Percentiles rank a stretch among this genome's conserved stretches.
These are phyloP conservation scores for Papilio polyxenes DNA, from an alignment of 1,140 invertebrate genomes.

Conservation along the genomic window DNA sequence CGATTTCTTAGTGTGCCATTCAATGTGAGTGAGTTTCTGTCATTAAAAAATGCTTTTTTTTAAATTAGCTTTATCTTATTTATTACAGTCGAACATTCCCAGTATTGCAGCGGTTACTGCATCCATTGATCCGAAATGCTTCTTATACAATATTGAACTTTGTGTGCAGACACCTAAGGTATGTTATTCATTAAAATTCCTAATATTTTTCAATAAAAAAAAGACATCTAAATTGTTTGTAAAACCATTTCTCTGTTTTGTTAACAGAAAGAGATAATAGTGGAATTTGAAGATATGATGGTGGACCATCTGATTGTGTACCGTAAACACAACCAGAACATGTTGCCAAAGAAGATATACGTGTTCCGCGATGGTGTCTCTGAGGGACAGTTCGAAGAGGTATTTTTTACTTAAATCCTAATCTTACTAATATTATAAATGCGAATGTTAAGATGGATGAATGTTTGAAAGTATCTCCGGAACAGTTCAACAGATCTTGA, in stretches of 20 bases:
- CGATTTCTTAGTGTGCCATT: too few species aligned
- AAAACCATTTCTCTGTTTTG: conserved; percentile 16
- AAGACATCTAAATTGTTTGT: too few species aligned
- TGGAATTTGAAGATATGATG: conserved; percentile 87
- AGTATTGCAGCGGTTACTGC: conserved; percentile 93
- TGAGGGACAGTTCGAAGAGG: conserved; percentile 90
- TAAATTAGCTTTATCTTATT: conserved; percentile 13
- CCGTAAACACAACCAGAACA: conserved; percentile 43
- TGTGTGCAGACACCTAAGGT: conserved; percentile 84
- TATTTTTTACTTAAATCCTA: conserved; percentile 53
- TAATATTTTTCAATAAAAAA: too few species aligned
- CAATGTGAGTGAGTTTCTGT: too few species aligned
- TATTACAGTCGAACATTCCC: conserved; percentile 81
- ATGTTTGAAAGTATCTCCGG: too few species aligned
- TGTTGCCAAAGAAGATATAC: conserved; percentile 63
- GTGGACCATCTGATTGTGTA: conserved; percentile 65
- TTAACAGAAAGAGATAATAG: conserved; percentile 85
- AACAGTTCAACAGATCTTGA: too few species aligned
- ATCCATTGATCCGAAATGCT: conserved; percentile 84
- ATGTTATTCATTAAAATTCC: conserved; percentile 32
- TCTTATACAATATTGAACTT: conserved; percentile 86
- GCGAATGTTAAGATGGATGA: too few species aligned
- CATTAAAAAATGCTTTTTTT: not conserved
- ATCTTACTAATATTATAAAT: too few species aligned
- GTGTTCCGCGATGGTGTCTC: conserved; percentile 93